Conservation (phyloP, 2,113 vertebrate species). For the Tapirus terrestris region DNA sequence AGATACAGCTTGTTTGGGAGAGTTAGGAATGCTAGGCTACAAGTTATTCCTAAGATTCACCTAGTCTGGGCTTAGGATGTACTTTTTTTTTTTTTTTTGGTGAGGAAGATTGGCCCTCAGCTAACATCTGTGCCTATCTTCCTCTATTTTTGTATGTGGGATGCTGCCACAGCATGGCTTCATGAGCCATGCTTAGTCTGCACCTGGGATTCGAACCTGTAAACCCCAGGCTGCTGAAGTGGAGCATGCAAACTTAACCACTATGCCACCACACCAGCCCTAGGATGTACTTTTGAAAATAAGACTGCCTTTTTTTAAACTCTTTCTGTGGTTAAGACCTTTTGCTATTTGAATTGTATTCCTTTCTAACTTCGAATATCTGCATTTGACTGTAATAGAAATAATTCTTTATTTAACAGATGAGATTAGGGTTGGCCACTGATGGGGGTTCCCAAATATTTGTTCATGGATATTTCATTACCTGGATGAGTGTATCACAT, state of each 20-base stretch:
- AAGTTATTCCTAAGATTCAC: background rate
- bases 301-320: background rate
- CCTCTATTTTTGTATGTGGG: too few species aligned
- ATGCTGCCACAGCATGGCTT: too few species aligned
- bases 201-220: too few species aligned
- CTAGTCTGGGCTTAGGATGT: background rate
- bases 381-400: background rate
- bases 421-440: background rate
- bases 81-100: too few species aligned
- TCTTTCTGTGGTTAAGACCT: background rate
- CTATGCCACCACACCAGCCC: too few species aligned
- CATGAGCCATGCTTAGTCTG: too few species aligned
- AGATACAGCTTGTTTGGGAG: background rate
- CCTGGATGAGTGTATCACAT: background rate
- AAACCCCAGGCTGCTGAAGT: too few species aligned
- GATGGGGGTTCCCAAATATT: background rate
- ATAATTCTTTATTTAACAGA: background rate
- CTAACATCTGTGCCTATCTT: too few species aligned
- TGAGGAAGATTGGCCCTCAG: too few species aligned
- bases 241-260: too few species aligned
- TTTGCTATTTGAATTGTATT: background rate
- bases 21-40: background rate
- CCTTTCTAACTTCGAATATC: too few species aligned
- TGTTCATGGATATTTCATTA: background rate
- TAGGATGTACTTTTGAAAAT: background rate